Evolutionary conservation across 1,140 invertebrate species (phyloP), one percentile per base, ranked within the genome.

Genomic region (Drosophila athabasca): DNA sequence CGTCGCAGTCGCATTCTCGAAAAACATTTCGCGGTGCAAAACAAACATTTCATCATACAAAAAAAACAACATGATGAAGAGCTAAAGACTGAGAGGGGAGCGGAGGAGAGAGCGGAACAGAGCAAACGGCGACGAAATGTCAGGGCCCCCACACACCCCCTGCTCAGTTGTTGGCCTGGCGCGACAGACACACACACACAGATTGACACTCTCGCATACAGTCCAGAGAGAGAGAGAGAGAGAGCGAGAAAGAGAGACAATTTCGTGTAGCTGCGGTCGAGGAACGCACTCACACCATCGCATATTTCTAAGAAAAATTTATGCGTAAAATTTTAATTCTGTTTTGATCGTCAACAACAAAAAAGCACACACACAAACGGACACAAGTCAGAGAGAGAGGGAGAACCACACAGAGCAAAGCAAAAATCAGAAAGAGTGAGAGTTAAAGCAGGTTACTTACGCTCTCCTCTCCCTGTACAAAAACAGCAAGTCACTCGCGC

Each of bases 281-380:
- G 26, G n/a, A 41, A 26, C 76, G 68, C 83, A 62, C 71, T 65
- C 31, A 79, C 39, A 88, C 79, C 55, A 58, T 45, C 41, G 51
- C 65, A 57, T 75, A 73, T 88, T 88, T 82, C 83, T 88, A 69
- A 88, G 83, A 88, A 88, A 87, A 88, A 79, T 88, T 79, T 88
- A 88, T 88, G 83, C 84, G 83, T 88, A 88, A 89, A 87, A 79
- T 89, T 89, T 88, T 89, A 87, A 88, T 88, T 89, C 84, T 88
- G 83, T 88, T 88, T 88, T 88, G 83, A 88, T 88, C 84, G 79
- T 89, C 84, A 83, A 89, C 70, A 83, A 88, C 84, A 79, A 83
- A 82, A 72, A 41, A 62, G 53, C 58, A 80, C 54, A 78, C 53
- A 62, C 55, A 66, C 51, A 62, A 62, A 31, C 17, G 22, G 61